A percentile compares a stretch with the other conserved stretches of the same genome.
phyloP scores from a whole-genome alignment of 2,888 invertebrate genomes.

The Cinara cedri region DNA sequence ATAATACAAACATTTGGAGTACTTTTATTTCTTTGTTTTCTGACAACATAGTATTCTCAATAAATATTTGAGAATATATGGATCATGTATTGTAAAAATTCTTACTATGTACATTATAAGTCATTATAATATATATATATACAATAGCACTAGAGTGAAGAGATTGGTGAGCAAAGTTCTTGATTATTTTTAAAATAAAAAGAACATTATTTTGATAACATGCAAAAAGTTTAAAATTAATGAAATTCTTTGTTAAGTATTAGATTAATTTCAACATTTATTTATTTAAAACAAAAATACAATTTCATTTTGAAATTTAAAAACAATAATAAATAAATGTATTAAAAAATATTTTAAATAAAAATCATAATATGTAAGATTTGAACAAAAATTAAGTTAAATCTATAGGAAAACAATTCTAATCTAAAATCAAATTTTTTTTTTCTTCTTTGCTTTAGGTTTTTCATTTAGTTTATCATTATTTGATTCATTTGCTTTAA shows the following conservation, averaged over 20 bases:
- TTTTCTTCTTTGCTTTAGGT: slow-evolving; percentile 29
- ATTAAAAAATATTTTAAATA: neutral
- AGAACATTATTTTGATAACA: no score
- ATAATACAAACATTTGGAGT: no score
- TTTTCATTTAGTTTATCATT: slow-evolving; percentile 7
- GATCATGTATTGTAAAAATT: no score
- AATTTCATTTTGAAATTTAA: neutral
- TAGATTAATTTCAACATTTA: no score
- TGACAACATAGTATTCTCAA: no score
- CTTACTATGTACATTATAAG: neutral
- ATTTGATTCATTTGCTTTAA: slow-evolving; percentile 65
- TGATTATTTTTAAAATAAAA: no score
- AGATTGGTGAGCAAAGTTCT: no score
- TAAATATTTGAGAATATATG: no score
- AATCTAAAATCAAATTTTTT: neutral
- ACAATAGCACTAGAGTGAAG: neutral
- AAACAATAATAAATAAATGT: neutral
- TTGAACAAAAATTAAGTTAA: neutral
- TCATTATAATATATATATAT: neutral
- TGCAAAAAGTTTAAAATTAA: no score
- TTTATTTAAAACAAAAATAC: no score
- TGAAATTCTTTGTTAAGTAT: no score
- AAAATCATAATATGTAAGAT: neutral
- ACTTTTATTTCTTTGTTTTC: no score
- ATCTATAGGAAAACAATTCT: neutral